Conservation (phyloP, 2,888 invertebrate genomes). For the Oligia strigilis region DNA sequence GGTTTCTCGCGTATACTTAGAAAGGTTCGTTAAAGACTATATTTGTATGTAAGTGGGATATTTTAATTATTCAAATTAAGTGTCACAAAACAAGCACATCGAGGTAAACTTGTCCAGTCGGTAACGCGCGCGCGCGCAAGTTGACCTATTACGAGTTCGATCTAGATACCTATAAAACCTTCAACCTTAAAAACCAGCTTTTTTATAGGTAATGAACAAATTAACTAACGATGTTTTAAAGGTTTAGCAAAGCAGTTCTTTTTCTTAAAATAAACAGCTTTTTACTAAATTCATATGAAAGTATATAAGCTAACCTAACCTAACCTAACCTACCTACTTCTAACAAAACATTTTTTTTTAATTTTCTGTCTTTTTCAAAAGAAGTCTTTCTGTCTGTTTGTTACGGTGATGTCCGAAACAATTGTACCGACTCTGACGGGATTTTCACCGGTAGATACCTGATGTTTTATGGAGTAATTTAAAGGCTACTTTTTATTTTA, state of each 20-base stretch:
- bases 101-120: conserved; percentile 46
- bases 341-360: too few relatives aligned
- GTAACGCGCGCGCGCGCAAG: conserved; percentile 4
- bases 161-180: conserved; percentile 25
- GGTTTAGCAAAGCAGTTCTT: background rate
- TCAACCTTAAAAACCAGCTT: background rate
- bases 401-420: too few relatives aligned
- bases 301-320: too few relatives aligned
- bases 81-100: conserved; percentile 1
- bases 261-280: too few relatives aligned
- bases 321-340: too few relatives aligned
- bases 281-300: too few relatives aligned
- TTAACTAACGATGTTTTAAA: background rate
- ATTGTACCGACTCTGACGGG: too few relatives aligned
- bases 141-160: conserved; percentile 14
- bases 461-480: too few relatives aligned
- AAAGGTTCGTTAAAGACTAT: background rate
- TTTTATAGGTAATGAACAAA: background rate
- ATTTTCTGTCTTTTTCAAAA: too few relatives aligned
- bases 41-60: conserved; percentile 31
- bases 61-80: conserved; percentile 12
- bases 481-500: background rate
- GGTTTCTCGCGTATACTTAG: background rate
- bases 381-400: too few relatives aligned
- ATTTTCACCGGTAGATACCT: too few relatives aligned